Base-by-base conservation (phyloP, 64 coral and sea anemone genomes). In the Montipora sp. region DNA sequence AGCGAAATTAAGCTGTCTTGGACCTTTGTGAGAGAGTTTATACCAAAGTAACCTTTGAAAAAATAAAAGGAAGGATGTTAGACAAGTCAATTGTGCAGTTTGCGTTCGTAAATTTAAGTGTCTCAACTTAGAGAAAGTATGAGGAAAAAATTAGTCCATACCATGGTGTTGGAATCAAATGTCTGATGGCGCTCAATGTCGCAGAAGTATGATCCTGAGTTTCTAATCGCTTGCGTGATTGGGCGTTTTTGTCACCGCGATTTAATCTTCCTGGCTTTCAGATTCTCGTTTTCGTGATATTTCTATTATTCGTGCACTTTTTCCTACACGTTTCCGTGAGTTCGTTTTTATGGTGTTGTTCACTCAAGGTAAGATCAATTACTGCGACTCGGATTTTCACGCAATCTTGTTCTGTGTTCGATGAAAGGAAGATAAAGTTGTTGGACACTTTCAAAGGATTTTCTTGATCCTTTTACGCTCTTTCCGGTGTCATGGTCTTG, bases 401-500 rank as follows among this genome's bases (percentile, higher is more conserved):
- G n/a, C 13, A 48, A 48, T 69, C 14, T 47, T 36, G 44, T 7
- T 36, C 8, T 15, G 36, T 15, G 44, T 44, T 12, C 14, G 24
- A 19, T 67, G 36, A 43, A 83, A 66, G 36, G 36, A 36, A 36
- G 36, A 36, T 36, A 66, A 14, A 14, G 55, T 71, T 13, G 60
- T 61, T 70, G 3, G 66, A 23, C 10, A 44, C 65, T 85, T 49
- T 72, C 82, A 50, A 18, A 8, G 47, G 18, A 71, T 85, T 85
- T 85, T 68, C 46, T 70, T 85, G 44, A 84, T 85, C 65, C 65
- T 49, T 85, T 85, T 51, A 85, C 10, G 61, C 9, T 48, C 44
- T 85, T 85, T 85, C 82, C 82, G 82, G 82, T 85, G 63, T 85
- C 61, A 23, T 71, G 68, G 63, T 85, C 66, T 22, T 65, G 27